phyloP scores from a whole-genome alignment of 2,113 vertebrate genomes.

The Pluvianellus socialis region DNA sequence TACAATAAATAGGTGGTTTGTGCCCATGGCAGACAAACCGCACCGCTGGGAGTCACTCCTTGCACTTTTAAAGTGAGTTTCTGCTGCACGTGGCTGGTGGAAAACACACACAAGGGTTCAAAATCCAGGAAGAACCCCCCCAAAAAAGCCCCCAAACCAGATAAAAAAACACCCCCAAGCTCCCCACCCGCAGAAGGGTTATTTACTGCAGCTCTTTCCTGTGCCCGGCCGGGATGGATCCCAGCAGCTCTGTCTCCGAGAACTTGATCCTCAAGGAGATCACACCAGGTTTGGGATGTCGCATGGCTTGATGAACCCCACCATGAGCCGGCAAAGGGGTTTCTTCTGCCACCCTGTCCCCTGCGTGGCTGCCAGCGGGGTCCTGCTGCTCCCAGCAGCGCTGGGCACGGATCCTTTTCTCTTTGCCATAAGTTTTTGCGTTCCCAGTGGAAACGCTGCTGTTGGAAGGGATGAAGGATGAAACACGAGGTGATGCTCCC shows the following conservation, averaged over 20 bases:
- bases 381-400: neutral
- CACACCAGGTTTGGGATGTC: neutral
- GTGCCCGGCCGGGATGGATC: neutral
- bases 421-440: neutral
- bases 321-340: accelerated
- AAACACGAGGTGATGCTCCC: neutral
- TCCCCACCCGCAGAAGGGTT: neutral
- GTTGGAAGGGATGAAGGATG: neutral
- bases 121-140: neutral
- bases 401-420: neutral
- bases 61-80: neutral
- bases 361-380: accelerated
- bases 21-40: neutral
- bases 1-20: neutral
- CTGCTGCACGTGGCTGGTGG: neutral
- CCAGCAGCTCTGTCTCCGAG: neutral
- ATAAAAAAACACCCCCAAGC: neutral
- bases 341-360: neutral
- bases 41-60: neutral
- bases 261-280: neutral
- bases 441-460: neutral
- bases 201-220: neutral
- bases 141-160: neutral
- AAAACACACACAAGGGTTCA: neutral
- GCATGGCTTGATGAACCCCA: neutral